Conservation (phyloP, 2,797 vertebrate species). For the Dallia pectoralis region DNA sequence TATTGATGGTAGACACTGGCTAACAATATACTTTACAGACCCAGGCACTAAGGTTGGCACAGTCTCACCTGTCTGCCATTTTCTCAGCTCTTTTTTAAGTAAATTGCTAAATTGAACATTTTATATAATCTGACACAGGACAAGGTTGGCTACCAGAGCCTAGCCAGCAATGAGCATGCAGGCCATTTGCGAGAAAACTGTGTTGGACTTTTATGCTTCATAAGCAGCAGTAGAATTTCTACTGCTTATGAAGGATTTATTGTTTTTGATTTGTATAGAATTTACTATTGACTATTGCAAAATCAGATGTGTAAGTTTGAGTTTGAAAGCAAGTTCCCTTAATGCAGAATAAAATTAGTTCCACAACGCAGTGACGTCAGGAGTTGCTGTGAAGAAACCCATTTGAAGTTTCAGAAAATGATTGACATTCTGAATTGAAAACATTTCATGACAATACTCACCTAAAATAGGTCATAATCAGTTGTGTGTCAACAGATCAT, state of each 20-base stretch:
- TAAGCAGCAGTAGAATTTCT: no score
- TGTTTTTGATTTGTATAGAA: background rate
- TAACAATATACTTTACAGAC: background rate
- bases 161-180: slow-evolving; percentile 83
- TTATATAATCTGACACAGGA: slow-evolving; percentile 80
- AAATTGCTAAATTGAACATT: slow-evolving; percentile 61
- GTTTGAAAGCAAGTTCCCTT: background rate
- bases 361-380: background rate
- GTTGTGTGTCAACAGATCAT: no score
- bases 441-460: background rate
- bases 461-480: background rate
- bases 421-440: background rate
- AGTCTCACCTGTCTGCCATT: slow-evolving; percentile 49
- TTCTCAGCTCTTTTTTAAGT: slow-evolving; percentile 66
- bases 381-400: background rate
- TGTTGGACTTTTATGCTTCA: slow-evolving; percentile 32
- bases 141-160: slow-evolving; percentile 79
- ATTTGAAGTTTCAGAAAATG: background rate
- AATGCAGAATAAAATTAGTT: background rate
- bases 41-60: background rate
- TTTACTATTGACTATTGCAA: no score
- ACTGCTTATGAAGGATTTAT: background rate
- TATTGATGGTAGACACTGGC: background rate
- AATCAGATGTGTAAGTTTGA: background rate
- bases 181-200: slow-evolving; percentile 80